Evolutionary conservation across 2,113 vertebrate species (phyloP).

Genomic region (Planiliza haematocheilus): DNA sequence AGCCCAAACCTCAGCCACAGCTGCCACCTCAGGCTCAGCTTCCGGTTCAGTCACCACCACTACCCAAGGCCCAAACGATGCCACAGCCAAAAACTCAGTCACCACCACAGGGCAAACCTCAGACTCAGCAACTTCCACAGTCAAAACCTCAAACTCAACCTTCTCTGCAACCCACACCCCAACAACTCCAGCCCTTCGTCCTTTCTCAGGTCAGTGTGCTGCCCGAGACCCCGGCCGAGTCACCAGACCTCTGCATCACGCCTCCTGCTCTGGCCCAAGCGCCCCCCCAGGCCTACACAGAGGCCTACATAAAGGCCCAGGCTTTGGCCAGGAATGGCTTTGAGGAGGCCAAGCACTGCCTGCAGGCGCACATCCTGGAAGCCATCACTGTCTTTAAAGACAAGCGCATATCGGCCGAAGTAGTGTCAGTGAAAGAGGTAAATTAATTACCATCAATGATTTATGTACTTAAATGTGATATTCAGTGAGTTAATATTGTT

Average conservation of each 20-base stretch:
- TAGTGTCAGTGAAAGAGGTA: slow-evolving; percentile 74
- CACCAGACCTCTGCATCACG: slow-evolving; percentile 61
- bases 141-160: slow-evolving; percentile 15
- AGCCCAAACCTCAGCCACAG: slow-evolving; percentile 35
- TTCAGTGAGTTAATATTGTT: too few relatives aligned
- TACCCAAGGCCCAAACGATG: slow-evolving; percentile 6
- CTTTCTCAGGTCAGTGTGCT: slow-evolving; percentile 41
- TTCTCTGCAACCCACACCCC: slow-evolving; percentile 32
- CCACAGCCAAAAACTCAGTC: slow-evolving; percentile 32
- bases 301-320: slow-evolving; percentile 80
- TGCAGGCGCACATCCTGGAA: slow-evolving; percentile 83
- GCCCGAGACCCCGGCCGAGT: slow-evolving; percentile 53
- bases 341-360: slow-evolving; percentile 83
- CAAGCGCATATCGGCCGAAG: slow-evolving; percentile 63
- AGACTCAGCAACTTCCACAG: neutral
- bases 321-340: slow-evolving; percentile 81
- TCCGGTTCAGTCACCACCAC: slow-evolving; percentile 10
- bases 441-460: neutral
- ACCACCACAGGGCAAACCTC: slow-evolving; percentile 32
- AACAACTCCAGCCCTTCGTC: slow-evolving; percentile 18
- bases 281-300: slow-evolving; percentile 78
- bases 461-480: neutral
- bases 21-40: slow-evolving; percentile 25
- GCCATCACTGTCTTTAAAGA: slow-evolving; percentile 77
- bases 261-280: slow-evolving; percentile 70